phyloP scores from a whole-genome alignment of 2,113 vertebrate species.

The Triplophysa tibetana region DNA sequence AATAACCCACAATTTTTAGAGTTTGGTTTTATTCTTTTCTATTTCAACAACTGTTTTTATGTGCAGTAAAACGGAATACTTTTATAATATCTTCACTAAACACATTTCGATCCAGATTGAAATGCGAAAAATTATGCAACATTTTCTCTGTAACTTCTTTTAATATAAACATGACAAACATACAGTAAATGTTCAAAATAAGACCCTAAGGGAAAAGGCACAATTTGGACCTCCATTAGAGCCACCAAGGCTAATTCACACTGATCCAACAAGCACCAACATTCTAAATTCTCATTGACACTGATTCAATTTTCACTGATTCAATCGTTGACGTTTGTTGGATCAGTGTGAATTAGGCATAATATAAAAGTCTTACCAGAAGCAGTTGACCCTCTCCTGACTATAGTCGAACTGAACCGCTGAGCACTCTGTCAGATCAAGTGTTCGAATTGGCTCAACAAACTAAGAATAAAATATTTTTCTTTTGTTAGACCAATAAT shows the following conservation, averaged over 20 bases:
- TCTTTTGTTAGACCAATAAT: background rate
- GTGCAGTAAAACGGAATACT: background rate
- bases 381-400: slow-evolving; percentile 93
- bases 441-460: slow-evolving; percentile 85
- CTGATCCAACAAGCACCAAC: too few species aligned
- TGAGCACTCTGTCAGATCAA: slow-evolving; percentile 88
- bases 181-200: too few species aligned
- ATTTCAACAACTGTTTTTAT: too few species aligned
- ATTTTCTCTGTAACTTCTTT: too few species aligned
- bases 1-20: too few species aligned
- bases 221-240: too few species aligned
- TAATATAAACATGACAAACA: too few species aligned
- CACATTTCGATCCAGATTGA: background rate
- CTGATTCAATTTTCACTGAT: background rate
- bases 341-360: background rate
- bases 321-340: too few species aligned
- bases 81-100: background rate
- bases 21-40: too few species aligned
- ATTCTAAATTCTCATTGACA: background rate
- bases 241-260: too few species aligned
- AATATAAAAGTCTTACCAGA: slow-evolving; percentile 81
- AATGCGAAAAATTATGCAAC: too few species aligned
- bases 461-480: slow-evolving; percentile 68
- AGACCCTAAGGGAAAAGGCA: too few species aligned
- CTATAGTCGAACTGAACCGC: slow-evolving; percentile 97